Evolutionary conservation across 2,797 vertebrate species (phyloP).

Genomic region (Neostethus bicornis): DNA sequence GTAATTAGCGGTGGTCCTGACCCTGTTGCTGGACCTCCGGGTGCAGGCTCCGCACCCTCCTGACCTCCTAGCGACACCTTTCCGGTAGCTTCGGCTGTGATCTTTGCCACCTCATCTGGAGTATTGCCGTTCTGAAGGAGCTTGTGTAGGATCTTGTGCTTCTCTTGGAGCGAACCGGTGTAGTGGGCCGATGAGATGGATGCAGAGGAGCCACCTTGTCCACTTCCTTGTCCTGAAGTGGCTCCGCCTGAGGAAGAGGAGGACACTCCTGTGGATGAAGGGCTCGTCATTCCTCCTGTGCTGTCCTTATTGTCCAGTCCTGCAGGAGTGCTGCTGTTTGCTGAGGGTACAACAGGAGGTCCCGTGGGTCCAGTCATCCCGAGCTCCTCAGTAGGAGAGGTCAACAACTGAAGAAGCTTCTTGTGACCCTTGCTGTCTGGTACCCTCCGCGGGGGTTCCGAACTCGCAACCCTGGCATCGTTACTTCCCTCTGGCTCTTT

Average conservation of each 20-base stretch:
- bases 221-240: conserved; percentile 41
- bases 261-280: conserved; percentile 92
- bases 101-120: conserved; percentile 95
- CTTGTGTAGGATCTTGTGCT: conserved; percentile 97
- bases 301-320: conserved; percentile 88
- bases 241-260: conserved; percentile 77
- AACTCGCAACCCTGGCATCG: conserved; percentile 78
- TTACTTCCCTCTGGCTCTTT: conserved; percentile 72
- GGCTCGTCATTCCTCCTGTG: conserved; percentile 86
- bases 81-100: conserved; percentile 95
- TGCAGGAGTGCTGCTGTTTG: conserved; percentile 74
- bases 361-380: conserved; percentile 63
- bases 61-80: conserved; percentile 80
- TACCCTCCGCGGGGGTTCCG: conserved; percentile 82
- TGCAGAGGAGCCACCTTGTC: conserved; percentile 81
- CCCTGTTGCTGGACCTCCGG: conserved; percentile 55
- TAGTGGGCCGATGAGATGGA: conserved; percentile 75
- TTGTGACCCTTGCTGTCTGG: conserved; percentile 93
- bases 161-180: conserved; percentile 89
- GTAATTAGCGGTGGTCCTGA: conserved; percentile 42
- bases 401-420: conserved; percentile 94
- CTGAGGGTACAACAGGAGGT: conserved; percentile 61
- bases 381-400: conserved; percentile 91
- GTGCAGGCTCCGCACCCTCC: conserved; percentile 69
- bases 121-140: conserved; percentile 96